These are phyloP conservation scores for Callorhinus ursinus DNA, from an alignment of 2,113 vertebrate genomes.

Conservation along the genomic window DNA sequence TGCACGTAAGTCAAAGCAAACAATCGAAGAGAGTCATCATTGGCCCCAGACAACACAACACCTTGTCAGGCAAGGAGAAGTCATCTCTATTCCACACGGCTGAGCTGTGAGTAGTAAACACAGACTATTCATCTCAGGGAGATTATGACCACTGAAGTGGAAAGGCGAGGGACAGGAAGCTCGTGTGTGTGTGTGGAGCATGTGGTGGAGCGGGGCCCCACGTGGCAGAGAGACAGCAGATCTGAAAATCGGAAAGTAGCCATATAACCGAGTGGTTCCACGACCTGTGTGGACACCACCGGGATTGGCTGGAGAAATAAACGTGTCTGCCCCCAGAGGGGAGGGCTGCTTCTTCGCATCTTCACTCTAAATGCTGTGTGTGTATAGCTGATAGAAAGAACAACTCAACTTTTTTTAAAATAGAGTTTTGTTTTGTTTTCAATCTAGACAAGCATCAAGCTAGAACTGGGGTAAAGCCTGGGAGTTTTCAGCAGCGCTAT, in stretches of 20 bases:
- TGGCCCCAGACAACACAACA: not conserved
- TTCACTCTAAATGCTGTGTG: not conserved
- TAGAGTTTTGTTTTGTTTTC: not conserved
- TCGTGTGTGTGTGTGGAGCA: no score
- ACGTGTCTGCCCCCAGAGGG: accelerated
- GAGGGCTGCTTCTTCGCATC: not conserved
- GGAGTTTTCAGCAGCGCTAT: not conserved
- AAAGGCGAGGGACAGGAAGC: not conserved
- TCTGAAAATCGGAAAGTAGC: no score
- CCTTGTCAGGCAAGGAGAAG: not conserved
- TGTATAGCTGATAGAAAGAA: not conserved
- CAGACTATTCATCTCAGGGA: not conserved
- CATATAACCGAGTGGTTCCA: accelerated
- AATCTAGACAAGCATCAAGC: not conserved
- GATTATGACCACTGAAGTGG: accelerated
- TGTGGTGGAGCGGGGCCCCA: not conserved
- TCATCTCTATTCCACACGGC: not conserved
- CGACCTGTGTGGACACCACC: accelerated
- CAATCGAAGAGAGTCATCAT: not conserved
- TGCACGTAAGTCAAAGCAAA: not conserved
- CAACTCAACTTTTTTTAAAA: not conserved
- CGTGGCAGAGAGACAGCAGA: accelerated
- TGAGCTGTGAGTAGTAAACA: not conserved
- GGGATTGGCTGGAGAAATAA: accelerated
- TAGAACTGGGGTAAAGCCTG: not conserved